Conservation (phyloP, 2,797 vertebrate genomes). For the Scyliorhinus canicula region DNA sequence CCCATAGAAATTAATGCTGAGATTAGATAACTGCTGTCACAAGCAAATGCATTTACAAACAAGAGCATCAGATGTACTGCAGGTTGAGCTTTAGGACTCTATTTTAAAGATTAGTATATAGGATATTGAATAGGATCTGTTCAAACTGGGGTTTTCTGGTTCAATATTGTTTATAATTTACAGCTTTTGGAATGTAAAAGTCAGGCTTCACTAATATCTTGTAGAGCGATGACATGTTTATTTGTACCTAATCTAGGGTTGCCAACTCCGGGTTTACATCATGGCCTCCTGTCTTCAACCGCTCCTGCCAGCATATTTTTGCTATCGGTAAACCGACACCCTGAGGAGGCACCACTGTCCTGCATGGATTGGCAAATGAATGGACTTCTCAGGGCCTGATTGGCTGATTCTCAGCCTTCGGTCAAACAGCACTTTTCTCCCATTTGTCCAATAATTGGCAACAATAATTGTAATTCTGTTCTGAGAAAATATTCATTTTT, state of each 20-base stretch:
- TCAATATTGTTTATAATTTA: background rate
- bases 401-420: background rate
- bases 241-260: background rate
- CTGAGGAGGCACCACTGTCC: background rate
- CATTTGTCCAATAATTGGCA: background rate
- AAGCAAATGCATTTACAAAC: background rate
- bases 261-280: background rate
- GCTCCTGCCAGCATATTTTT: background rate
- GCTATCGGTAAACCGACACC: background rate
- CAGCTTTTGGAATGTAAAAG: background rate
- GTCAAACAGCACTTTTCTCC: background rate
- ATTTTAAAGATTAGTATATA: background rate
- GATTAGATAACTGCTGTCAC: background rate
- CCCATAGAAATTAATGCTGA: background rate
- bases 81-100: background rate
- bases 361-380: background rate
- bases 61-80: background rate
- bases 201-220: background rate
- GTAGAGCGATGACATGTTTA: background rate
- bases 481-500: background rate
- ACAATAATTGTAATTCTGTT: background rate
- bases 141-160: background rate
- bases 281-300: background rate
- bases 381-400: background rate
- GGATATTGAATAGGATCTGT: background rate